Base-by-base conservation (phyloP, 2,797 vertebrate genomes). In the Ceyx erithaca region DNA sequence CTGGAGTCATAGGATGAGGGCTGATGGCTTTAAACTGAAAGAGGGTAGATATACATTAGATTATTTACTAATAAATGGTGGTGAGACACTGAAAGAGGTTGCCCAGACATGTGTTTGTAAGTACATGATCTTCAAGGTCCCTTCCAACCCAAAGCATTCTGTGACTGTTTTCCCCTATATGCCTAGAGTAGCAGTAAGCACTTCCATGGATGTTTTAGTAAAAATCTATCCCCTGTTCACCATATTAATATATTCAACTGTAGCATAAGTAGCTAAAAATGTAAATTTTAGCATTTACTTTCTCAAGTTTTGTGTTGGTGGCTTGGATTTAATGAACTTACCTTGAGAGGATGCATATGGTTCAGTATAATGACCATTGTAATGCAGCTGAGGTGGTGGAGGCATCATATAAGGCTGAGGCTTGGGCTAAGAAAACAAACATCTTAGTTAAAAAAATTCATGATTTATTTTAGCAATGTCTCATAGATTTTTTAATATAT, bases 291-390 rank as follows among this genome's bases (percentile, higher is more conserved):
- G 18, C 6, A 51, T 93, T 58, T 35, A 48, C 7, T 4, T 86
- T 55, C 63, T 43, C 6, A 76, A 88, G 26, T 7, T 49, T 5
- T 31, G 23, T 22, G 66, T 8, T 4, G 7, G 52, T 28, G 28
- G 13, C 19, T 20, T 31, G 21, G 21, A 69, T 43, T 87, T 80
- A 77, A 79, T 22, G 20, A 82, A 48, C 72, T 77, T 98, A 99
- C 99, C 99, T 98, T 99, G 99, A 58, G 99, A 99, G 46, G 99
- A 99, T 40, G 98, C 98, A 96, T 99, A 99, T 5, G 98, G 98
- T 87, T 99, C 99, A 26, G 97, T 98, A 91, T 98, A 99, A 95
- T 99, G 99, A 89, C 99, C 99, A 58, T 99, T 99, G 97, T 99
- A 99, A 97, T 99, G 99, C 97, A 99, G 98, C 92, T 98, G 99